Evolutionary conservation across 2,113 vertebrate genomes (phyloP), one percentile per base, ranked within the genome.

Genomic region (Campylomormyrus tamandua): DNA sequence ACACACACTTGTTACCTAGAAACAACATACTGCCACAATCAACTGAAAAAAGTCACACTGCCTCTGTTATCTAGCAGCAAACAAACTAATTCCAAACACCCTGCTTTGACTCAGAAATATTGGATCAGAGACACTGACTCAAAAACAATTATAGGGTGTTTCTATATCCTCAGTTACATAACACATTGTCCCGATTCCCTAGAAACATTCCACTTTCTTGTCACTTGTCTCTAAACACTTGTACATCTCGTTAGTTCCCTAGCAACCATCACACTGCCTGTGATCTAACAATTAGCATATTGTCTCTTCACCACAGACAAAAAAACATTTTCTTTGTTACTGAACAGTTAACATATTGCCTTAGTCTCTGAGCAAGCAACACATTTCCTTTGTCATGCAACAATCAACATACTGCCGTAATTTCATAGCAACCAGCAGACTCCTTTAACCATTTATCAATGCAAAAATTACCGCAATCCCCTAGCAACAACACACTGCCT

Each of bases 61-160:
- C 83, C 45, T 84, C 45, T 45, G 80, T n/a, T 48, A 48, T 46
- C 83, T n/a, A 48, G 83, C 42, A 84, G 19, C 42, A 24, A 83
- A 83, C 80, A 83, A 42, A 48, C 42, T 83, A 46, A 19, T 42
- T 83, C 42, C 31, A 48, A 83, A 83, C 13, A 8, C 39, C 19
- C 21, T 24, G 46, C 21, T 48, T 83, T 46, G 42, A 83, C 80
- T 83, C 39, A 21, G 80, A 19, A 39, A 31, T 24, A 21, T 5
- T 42, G 45, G 9, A n/a, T 24, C 83, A 46, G 45, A 83, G 8
- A 42, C 21, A 48, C 80, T 83, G 39, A 83, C 45, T 83, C 19
- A 89, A 91, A 90, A 90, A 48, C 70, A 83, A 91, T 91, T 89
- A 92, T 91, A 46, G 0, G 42, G 10, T 27, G 46, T 45, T 89